Percentiles rank a stretch among this genome's conserved stretches.
These are phyloP conservation scores for Sitobion miscanthi DNA, from an alignment of 1,140 invertebrate species.

Conservation along the genomic window DNA sequence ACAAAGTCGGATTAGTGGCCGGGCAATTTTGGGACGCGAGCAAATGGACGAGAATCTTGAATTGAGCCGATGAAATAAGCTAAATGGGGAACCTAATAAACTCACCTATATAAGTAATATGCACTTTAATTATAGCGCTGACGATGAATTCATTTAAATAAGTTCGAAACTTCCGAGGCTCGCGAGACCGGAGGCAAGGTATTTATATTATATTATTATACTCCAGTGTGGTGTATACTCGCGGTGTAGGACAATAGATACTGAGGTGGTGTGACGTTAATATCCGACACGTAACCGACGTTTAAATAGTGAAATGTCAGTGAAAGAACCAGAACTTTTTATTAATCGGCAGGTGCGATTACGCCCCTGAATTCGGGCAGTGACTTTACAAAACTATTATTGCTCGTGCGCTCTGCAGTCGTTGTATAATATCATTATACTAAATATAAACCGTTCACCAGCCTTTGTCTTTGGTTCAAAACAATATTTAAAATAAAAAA, in stretches of 20 bases:
- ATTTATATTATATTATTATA: background rate
- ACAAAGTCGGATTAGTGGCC: background rate
- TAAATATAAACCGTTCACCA: background rate
- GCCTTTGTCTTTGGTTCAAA: background rate
- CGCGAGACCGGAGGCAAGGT: background rate
- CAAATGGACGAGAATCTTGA: background rate
- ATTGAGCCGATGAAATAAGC: background rate
- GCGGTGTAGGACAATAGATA: background rate
- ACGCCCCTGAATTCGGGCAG: background rate
- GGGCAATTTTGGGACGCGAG: background rate
- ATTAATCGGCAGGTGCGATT: background rate
- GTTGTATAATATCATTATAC: background rate
- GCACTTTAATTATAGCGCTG: background rate
- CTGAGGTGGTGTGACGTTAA: background rate
- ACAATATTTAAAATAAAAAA: background rate
- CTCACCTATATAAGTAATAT: background rate
- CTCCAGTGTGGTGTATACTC: background rate
- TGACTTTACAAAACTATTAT: constrained; percentile 2
- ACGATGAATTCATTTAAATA: background rate
- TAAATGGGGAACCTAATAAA: background rate
- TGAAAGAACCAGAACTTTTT: background rate
- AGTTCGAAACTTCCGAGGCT: background rate
- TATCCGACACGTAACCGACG: background rate
- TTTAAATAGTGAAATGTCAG: background rate
- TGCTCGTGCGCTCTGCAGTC: background rate